These are phyloP conservation scores for Ferdinandea cuprea DNA, from an alignment of 2,888 invertebrate species.

Conservation along the genomic window DNA sequence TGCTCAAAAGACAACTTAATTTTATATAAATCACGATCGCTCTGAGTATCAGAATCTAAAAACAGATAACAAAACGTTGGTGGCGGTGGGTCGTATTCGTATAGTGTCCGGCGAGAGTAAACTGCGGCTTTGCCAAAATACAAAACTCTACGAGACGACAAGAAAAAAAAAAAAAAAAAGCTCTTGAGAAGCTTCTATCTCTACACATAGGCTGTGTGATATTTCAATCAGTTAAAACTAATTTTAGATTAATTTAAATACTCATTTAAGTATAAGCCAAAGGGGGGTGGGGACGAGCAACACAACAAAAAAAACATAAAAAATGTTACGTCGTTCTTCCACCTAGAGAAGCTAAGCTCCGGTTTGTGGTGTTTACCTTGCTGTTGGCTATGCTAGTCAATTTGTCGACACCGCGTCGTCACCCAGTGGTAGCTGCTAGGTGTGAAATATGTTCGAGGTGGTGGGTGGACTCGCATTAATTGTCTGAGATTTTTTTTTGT, in stretches of 20 bases:
- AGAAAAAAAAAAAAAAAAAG: too few relatives aligned
- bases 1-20: constrained; percentile 43
- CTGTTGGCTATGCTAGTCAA: constrained; percentile 62
- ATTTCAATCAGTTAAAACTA: constrained; percentile 53
- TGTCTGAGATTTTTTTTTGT: constrained; percentile 44
- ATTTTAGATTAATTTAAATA: constrained; percentile 60
- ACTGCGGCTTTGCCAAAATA: constrained; percentile 23
- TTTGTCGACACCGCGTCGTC: constrained; percentile 55
- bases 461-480: constrained; percentile 32
- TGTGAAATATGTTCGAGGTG: constrained; percentile 48
- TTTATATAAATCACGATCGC: constrained; percentile 59
- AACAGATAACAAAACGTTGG: constrained; percentile 36
- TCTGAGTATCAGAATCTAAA: constrained; percentile 33
- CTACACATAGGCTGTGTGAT: constrained; percentile 21
- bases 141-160: constrained; percentile 6
- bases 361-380: constrained; percentile 70
- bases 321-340: constrained; percentile 28
- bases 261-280: constrained; percentile 20
- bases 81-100: background rate
- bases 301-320: constrained; percentile 9
- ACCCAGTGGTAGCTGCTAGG: constrained; percentile 2
- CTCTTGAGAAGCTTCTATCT: constrained; percentile 45
- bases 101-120: constrained; percentile 5
- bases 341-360: constrained; percentile 55
- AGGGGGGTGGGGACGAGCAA: constrained; percentile 20